A percentile compares a stretch with the other conserved stretches of the same genome.
phyloP scores from a whole-genome alignment of 2,888 invertebrate genomes.

The Diploptera punctata region DNA sequence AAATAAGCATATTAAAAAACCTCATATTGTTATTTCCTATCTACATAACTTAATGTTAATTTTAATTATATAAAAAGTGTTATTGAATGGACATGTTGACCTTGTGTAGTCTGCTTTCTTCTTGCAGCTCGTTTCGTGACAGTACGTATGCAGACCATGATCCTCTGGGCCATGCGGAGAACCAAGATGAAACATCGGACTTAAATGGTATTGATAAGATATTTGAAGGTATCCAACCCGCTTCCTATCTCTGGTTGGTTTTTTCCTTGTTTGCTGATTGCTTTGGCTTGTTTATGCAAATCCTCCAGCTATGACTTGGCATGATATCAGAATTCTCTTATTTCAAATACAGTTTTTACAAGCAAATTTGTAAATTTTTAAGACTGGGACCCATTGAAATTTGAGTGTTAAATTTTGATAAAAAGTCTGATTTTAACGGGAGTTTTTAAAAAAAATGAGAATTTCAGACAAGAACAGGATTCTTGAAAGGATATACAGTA shows the following conservation, averaged over 20 bases:
- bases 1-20: no score
- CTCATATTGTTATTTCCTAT: no score
- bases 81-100: constrained; percentile 24
- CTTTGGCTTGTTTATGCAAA: no score
- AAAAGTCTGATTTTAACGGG: no score
- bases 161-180: constrained; percentile 40
- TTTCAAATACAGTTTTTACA: background rate
- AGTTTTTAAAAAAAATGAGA: no score
- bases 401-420: no score
- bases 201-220: constrained; percentile 63
- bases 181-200: constrained; percentile 50
- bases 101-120: constrained; percentile 70
- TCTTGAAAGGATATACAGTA: no score
- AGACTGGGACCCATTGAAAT: background rate
- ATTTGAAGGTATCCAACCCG: constrained; percentile 57
- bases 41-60: background rate
- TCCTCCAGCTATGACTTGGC: background rate
- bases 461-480: no score
- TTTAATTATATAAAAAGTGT: background rate
- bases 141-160: constrained; percentile 76
- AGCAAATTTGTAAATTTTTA: no score
- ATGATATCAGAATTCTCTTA: background rate
- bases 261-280: constrained; percentile 32
- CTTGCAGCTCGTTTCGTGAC: constrained; percentile 86
- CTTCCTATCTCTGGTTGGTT: constrained; percentile 27